These are phyloP conservation scores for Drosophila ambigua DNA, from an alignment of 1,140 invertebrate species.

Conservation along the genomic window DNA sequence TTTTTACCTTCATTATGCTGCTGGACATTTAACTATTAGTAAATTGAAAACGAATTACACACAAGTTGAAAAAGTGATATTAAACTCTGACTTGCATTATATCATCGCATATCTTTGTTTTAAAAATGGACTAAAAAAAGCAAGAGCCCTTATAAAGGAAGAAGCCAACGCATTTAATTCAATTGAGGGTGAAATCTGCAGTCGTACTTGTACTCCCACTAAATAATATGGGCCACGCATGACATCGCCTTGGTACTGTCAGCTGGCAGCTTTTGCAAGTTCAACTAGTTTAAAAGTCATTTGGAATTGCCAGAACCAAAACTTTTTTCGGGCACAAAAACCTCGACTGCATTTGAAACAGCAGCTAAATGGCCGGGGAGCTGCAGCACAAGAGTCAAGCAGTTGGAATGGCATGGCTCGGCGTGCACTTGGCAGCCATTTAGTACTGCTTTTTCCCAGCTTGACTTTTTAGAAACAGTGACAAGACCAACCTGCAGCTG, in stretches of 20 bases:
- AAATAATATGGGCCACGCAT: conserved; percentile 1
- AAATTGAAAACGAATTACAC: not conserved
- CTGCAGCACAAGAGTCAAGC: conserved; percentile 41
- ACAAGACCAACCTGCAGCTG: conserved; percentile 29
- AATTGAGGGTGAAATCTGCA: conserved; percentile 14
- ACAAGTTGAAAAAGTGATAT: too few species aligned
- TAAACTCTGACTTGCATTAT: not conserved
- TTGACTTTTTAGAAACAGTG: conserved; percentile 10
- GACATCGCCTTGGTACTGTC: conserved; percentile 9
- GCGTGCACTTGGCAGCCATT: conserved; percentile 52
- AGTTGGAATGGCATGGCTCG: conserved; percentile 34
- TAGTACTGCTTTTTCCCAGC: conserved; percentile 29
- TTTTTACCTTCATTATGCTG: not conserved
- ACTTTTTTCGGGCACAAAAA: not conserved
- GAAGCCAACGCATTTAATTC: conserved; percentile 19
- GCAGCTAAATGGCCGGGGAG: conserved; percentile 5
- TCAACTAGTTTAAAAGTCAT: conserved; percentile 54
- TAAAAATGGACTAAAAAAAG: not conserved
- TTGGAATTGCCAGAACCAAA: conserved; percentile 44
- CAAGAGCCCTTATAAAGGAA: too few species aligned
- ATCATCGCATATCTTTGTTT: not conserved
- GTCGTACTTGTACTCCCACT: not conserved
- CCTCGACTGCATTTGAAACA: conserved; percentile 5
- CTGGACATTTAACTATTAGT: conserved; percentile 1
- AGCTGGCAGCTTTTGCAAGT: conserved; percentile 29